These are phyloP conservation scores for Pristionchus japonicus DNA, from an alignment of 2,888 invertebrate species.

Conservation along the genomic window DNA sequence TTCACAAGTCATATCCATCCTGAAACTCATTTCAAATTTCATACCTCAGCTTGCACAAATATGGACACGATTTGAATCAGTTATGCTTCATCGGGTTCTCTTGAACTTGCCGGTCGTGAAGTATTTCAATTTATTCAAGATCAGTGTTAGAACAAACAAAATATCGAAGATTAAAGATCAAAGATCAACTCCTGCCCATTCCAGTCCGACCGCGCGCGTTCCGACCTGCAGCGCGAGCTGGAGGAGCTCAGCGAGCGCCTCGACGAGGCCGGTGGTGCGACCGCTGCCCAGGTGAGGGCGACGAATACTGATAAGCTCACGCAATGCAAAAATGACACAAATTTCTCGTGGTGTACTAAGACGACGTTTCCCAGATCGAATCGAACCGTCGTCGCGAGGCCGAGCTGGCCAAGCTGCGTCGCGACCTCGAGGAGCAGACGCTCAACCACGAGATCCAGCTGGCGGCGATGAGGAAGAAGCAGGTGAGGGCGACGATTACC, in stretches of 20 bases:
- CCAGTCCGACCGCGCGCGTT: slow-evolving; percentile 93
- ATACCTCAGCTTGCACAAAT: no score
- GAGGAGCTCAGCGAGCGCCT: slow-evolving; percentile 87
- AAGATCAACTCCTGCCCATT: slow-evolving; percentile 45
- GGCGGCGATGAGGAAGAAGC: slow-evolving; percentile 98
- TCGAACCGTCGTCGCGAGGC: slow-evolving; percentile 99
- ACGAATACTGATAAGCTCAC: background rate
- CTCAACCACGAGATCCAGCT: slow-evolving; percentile 98
- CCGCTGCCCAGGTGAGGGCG: slow-evolving; percentile 85
- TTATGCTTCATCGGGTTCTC: no score
- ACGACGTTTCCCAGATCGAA: slow-evolving; percentile 77
- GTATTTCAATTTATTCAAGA: no score
- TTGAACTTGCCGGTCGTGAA: no score
- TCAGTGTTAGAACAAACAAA: no score
- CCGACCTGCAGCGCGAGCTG: slow-evolving; percentile 92
- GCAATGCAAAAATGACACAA: background rate
- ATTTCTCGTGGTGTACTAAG: background rate
- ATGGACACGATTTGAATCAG: no score
- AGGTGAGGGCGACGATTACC: slow-evolving; percentile 31
- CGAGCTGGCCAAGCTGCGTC: slow-evolving; percentile 94
- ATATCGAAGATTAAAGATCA: slow-evolving; percentile 47
- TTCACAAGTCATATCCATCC: no score
- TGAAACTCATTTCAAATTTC: no score
- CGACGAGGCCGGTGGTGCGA: slow-evolving; percentile 99
- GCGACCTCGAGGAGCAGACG: slow-evolving; percentile 95